Base-by-base conservation (phyloP, 2,888 invertebrate genomes). In the Cryptocheilus praepositus region DNA sequence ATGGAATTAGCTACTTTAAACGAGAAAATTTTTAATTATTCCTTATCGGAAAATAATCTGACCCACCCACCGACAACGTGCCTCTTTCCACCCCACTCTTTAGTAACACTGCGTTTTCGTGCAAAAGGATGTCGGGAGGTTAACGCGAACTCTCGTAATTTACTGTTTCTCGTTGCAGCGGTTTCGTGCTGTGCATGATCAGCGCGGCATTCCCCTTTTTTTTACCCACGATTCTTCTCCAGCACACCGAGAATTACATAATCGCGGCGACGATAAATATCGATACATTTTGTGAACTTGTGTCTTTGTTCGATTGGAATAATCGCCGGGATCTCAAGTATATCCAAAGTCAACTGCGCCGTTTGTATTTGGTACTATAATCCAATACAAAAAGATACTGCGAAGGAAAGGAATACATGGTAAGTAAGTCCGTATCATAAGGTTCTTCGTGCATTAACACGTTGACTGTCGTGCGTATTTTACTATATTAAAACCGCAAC, bases 21-120 rank as follows among this genome's bases (percentile, higher is more conserved):
- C 85, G 89, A 88, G 88, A 87, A 86, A 87, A 87, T 87, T 89
- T 89, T 89, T 89, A 89, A 89, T 89, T 89, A 89, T 88, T 86
- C 84, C 89, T 89, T 89, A 89, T 89, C 89, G 89, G 86, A 88
- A 89, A 89, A 86, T 84, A 83, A 89, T 89, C 89, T 89, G 78
- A 80, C 81, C 75, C 16, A 25, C 21, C 16, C 45, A 49, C 36
- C 49, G 25, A 59, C 25, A 25, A 36, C 19, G 46, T 11, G 22
- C 19, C 43, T 36, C 18, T 15, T 7, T 15, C 56, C 56, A 43
- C 18, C 56, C 21, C 56, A n/a, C 44, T 44, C 56, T 45, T 28
- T 45, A 64, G 63, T 73, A 69, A 64, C 76, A 43, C 46, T 54
- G 63, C 68, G 71, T 73, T 66, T 70, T 62, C 63, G 59, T 58